A percentile compares a stretch with the other conserved stretches of the same genome.
These are phyloP conservation scores for Drosophila pseudotakahashii DNA, from an alignment of 2,888 invertebrate species.

Conservation along the genomic window DNA sequence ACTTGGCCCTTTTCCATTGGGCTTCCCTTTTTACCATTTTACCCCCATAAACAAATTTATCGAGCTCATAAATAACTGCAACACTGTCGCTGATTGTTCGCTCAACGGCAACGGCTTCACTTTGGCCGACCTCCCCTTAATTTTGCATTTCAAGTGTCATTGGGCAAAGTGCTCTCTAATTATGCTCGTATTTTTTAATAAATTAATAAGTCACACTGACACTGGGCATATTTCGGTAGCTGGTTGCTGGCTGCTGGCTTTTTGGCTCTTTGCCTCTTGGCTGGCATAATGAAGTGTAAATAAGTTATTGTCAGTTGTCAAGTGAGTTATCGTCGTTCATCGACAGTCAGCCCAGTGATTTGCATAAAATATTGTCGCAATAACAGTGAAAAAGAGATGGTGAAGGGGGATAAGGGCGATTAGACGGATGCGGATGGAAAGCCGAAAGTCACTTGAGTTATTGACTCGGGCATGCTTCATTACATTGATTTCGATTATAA, in stretches of 20 bases:
- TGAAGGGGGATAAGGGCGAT: constrained; percentile 13
- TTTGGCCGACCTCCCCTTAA: background rate
- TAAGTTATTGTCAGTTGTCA: constrained; percentile 81
- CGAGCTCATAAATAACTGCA: constrained; percentile 80
- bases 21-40: background rate
- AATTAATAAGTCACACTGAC: constrained; percentile 75
- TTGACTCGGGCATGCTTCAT: constrained; percentile 78
- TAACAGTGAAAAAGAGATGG: constrained; percentile 9
- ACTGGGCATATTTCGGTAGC: constrained; percentile 63
- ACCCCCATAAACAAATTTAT: constrained; percentile 76
- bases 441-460: constrained; percentile 76
- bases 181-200: constrained; percentile 77
- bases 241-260: constrained; percentile 3
- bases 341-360: constrained; percentile 66
- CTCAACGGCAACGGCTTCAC: constrained; percentile 52
- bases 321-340: constrained; percentile 73
- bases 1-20: constrained; percentile 3
- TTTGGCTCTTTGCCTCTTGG: background rate
- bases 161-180: constrained; percentile 79
- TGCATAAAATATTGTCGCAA: constrained; percentile 76
- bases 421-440: constrained; percentile 27
- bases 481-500: constrained; percentile 79
- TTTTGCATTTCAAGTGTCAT: constrained; percentile 78
- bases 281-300: constrained; percentile 77
- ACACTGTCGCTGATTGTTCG: constrained; percentile 76